Base-by-base conservation (phyloP, 1,140 invertebrate genomes). In the Theocolax elegans region DNA sequence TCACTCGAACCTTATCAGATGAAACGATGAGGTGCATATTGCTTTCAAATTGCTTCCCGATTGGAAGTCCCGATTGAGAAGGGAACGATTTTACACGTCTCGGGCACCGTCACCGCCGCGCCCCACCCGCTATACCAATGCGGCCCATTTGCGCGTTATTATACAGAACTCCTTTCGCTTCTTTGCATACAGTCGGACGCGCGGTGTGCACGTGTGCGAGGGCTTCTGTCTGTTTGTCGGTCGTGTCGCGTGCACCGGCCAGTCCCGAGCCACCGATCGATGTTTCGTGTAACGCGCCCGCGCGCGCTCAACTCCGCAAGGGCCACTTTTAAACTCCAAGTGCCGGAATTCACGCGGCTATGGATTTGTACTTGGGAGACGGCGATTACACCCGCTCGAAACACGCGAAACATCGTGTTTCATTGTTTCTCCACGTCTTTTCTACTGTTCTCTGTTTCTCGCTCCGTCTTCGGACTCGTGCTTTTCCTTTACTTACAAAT, bases 1-100 rank as follows among this genome's bases (percentile, higher is more conserved):
- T 80, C 72, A 27, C n/a, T n/a, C n/a, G n/a, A 66, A 64, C 54
- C 59, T 53, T 74, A 79, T 81, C 79, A 78, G 79, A 81, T 81
- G 82, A 80, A 68, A 76, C 70, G 31, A 35, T 4, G 10, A 35
- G 31, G 31, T 35, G 76, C 76, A 76, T 83, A 84, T 83, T 82
- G 79, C 80, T 82, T 80, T 79, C 78, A 83, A 84, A 85, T 85
- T 84, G 83, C 79, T 85, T 85, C 81, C 77, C 81, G 83, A 85
- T 85, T 82, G 79, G 74, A 80, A 79, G 78, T 74, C 74, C 72
- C 73, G 82, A 85, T 85, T 83, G 23, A 8, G 67, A 23, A 49
- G 15, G 38, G 17, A 65, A 31, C 46, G 53, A 56, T 46, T 67
- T 67, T 27, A 51, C 60, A 35, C 31, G 58, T 38, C 40, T 27